phyloP scores from a whole-genome alignment of 2,888 invertebrate species.

The Drosophila austrosaltans region DNA sequence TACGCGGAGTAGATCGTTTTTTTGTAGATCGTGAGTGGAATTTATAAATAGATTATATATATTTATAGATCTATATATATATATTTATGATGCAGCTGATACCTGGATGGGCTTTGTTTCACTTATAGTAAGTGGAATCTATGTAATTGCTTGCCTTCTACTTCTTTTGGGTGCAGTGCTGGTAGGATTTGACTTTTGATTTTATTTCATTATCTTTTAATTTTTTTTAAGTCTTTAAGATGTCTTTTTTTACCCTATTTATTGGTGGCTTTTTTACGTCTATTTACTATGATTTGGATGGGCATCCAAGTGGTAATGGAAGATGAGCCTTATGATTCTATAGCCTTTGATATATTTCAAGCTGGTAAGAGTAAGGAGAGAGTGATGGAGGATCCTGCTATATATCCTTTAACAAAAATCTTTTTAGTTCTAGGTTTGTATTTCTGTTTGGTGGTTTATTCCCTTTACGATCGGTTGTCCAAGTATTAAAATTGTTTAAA shows the following conservation, averaged over 20 bases:
- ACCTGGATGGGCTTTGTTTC: conserved; percentile 44
- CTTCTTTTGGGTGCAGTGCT: conserved; percentile 54
- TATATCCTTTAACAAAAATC: not conserved
- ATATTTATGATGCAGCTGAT: conserved; percentile 32
- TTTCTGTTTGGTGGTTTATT: conserved; percentile 63
- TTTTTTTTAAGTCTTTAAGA: conserved; percentile 36
- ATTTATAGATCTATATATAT: not conserved
- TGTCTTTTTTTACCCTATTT: conserved; percentile 55
- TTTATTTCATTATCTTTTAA: not conserved
- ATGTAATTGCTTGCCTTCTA: conserved; percentile 56
- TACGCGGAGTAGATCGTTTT: conserved; percentile 61
- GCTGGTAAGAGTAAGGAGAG: conserved; percentile 5
- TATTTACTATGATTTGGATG: conserved; percentile 43
- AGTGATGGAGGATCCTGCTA: not conserved
- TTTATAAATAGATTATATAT: not conserved
- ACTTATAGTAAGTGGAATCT: conserved; percentile 59
- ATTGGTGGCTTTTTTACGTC: conserved; percentile 44
- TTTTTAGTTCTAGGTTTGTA: conserved; percentile 53
- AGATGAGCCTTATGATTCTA: conserved; percentile 50
- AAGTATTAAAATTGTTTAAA: not conserved
- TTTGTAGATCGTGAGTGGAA: conserved; percentile 60
- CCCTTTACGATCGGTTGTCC: conserved; percentile 46
- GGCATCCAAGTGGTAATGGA: conserved; percentile 31
- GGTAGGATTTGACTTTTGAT: conserved; percentile 27
- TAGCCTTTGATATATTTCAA: conserved; percentile 58